A percentile compares a stretch with the other conserved stretches of the same genome.
These are phyloP conservation scores for Heliothis peltigera DNA, from an alignment of 2,888 invertebrate genomes.

Conservation along the genomic window DNA sequence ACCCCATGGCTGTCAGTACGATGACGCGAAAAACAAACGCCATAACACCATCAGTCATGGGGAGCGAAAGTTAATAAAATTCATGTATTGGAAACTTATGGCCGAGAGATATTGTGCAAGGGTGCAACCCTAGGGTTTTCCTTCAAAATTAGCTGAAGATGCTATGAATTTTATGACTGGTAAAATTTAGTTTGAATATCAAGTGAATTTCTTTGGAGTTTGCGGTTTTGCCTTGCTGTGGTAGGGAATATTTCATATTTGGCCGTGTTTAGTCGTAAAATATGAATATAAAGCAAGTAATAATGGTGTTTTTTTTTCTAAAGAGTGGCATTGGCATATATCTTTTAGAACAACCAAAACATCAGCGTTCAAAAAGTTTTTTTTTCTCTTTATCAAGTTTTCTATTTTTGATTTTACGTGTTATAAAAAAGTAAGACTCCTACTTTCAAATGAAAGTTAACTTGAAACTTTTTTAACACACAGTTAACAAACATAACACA, in stretches of 20 bases:
- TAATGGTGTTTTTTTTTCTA: background rate
- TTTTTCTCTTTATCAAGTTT: no score
- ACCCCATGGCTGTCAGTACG: conserved; percentile 79
- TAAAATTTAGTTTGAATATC: conserved; percentile 65
- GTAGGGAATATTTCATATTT: background rate
- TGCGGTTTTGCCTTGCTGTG: conserved; percentile 17
- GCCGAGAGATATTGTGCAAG: conserved; percentile 86
- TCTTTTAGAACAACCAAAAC: no score
- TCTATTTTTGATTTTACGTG: no score
- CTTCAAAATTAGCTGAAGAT: conserved; percentile 70
- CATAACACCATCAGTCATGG: conserved; percentile 74
- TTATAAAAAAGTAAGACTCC: no score
- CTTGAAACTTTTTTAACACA: no score
- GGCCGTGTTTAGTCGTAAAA: conserved; percentile 10
- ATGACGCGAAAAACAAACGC: conserved; percentile 89
- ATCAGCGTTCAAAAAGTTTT: no score
- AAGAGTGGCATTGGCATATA: no score
- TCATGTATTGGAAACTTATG: conserved; percentile 90
- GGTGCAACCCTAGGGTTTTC: conserved; percentile 80
- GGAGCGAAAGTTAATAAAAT: conserved; percentile 89
- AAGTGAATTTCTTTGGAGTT: conserved; percentile 49
- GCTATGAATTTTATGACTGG: conserved; percentile 63
- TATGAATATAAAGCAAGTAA: background rate
- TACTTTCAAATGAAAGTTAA: no score
- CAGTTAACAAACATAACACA: conserved; percentile 2